Evolutionary conservation across 2,113 vertebrate genomes (phyloP), one percentile per base, ranked within the genome.

Genomic region (Pseudopodoces humilis): DNA sequence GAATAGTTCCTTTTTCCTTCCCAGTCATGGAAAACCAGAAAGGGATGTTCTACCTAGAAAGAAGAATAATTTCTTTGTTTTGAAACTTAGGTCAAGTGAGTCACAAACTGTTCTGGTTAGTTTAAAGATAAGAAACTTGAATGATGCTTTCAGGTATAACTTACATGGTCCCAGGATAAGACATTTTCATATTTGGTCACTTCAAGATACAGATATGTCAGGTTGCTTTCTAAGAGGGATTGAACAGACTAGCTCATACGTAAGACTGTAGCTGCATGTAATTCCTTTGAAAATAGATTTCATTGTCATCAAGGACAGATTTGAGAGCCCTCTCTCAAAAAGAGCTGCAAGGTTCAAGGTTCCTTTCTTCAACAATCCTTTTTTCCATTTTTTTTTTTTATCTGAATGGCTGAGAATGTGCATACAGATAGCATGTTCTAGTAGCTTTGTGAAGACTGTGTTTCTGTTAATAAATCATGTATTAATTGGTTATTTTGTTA

Each of bases 111-210:
- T 76, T 80, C 49, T 86, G 35, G 22, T 71, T 76, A 30, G 12
- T 76, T 85, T 78, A 30, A 49, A 78, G 39, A 58, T 83, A 33
- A 86, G 77, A 64, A 46, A 44, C 28, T 52, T 70, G 31, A 86
- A 6, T 72, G 24, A n/a, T 76, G 19, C 56, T 82, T 87, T 84
- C 39, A 68, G 22, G 5, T 82, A 1, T 59, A 78, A 56, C 37
- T 58, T 53, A 19, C 5, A 3, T 46, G 30, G 5, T 86, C 28
- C 37, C 6, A 35, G 2, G 47, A 28, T 35, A 82, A 86, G 21
- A 35, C 16, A n/a, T 22, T 67, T 60, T 72, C 0, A 0, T 80
- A 9, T 41, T 86, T 86, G 37, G 7, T 74, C 2, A 0, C 49
- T 75, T 89, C 44, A 82, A 39, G 63, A 17, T 33, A 16, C 2